These are phyloP conservation scores for Zophobas atratus DNA, from an alignment of 1,140 invertebrate genomes.

Conservation along the genomic window DNA sequence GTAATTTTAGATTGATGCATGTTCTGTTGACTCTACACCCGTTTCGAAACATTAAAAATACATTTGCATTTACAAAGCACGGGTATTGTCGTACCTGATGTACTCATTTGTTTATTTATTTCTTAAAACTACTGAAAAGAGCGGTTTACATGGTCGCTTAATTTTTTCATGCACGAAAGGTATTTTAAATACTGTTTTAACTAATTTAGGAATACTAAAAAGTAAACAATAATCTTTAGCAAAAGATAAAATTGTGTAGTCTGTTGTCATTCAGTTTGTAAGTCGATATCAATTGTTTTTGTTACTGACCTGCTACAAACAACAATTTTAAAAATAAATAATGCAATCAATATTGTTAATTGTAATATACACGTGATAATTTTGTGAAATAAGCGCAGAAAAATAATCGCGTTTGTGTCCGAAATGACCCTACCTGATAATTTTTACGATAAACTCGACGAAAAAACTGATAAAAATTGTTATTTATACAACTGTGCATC, in stretches of 20 bases:
- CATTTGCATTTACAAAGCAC: conserved; percentile 19
- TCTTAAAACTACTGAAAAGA: conserved; percentile 10
- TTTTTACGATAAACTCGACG: conserved; percentile 37
- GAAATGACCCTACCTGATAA: conserved; percentile 44
- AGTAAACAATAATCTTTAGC: conserved; percentile 10
- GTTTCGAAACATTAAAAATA: conserved; percentile 15
- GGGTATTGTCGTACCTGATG: conserved; percentile 18
- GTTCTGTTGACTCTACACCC: conserved; percentile 1
- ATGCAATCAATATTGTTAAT: conserved; percentile 34
- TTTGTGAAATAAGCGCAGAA: conserved; percentile 36
- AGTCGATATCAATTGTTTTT: conserved; percentile 38
- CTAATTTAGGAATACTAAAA: neutral
- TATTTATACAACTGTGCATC: conserved; percentile 39
- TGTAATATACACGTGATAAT: conserved; percentile 31
- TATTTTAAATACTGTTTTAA: neutral
- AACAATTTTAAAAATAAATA: conserved; percentile 47
- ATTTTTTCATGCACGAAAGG: conserved; percentile 12
- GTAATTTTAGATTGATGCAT: neutral
- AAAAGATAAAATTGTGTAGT: conserved; percentile 20
- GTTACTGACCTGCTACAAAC: conserved; percentile 49
- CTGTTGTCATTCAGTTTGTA: neutral
- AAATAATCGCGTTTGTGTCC: conserved; percentile 39
- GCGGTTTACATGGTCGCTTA: conserved; percentile 2
- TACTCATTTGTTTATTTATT: conserved; percentile 37
- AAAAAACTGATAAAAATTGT: conserved; percentile 40